A percentile compares a stretch with the other conserved stretches of the same genome.
Conservation (phyloP, 1,140 invertebrate genomes). For the Lasioglossum albipes region DNA sequence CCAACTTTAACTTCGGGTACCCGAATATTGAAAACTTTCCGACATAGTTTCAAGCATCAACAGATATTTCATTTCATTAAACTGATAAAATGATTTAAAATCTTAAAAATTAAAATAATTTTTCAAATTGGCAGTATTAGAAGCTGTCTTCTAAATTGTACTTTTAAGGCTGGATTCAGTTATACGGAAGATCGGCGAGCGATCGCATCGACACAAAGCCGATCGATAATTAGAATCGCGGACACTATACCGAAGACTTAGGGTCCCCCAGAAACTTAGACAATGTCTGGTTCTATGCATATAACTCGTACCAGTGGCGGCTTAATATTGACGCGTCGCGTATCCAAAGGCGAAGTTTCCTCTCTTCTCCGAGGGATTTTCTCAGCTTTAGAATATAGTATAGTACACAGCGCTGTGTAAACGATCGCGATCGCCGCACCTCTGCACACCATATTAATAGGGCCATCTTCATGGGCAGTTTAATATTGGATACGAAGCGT, state of each 20-base stretch:
- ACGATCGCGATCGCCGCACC: slow-evolving; percentile 55
- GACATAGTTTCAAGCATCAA: too few relatives aligned
- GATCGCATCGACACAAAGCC: neutral
- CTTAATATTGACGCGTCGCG: slow-evolving; percentile 53
- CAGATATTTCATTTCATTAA: too few relatives aligned
- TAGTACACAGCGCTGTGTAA: slow-evolving; percentile 39
- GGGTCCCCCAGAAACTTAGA: slow-evolving; percentile 39
- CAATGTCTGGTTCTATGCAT: slow-evolving; percentile 21
- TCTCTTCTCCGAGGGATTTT: slow-evolving; percentile 60
- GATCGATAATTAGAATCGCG: slow-evolving; percentile 46
- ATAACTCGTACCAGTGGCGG: slow-evolving; percentile 30
- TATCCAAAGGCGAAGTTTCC: slow-evolving; percentile 57
- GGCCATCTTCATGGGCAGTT: slow-evolving; percentile 52
- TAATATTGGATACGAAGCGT: slow-evolving; percentile 52
- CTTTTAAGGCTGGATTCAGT: neutral
- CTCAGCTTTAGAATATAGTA: slow-evolving; percentile 56
- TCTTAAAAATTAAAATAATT: too few relatives aligned
- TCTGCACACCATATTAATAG: slow-evolving; percentile 58
- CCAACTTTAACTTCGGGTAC: too few relatives aligned
- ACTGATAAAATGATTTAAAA: too few relatives aligned
- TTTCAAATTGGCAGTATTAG: too few relatives aligned
- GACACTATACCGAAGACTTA: slow-evolving; percentile 5
- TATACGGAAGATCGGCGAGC: neutral
- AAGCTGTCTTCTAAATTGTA: too few relatives aligned
- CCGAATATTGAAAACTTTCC: too few relatives aligned